Evolutionary conservation across 64 coral and sea anemone genomes (phyloP).

Genomic region (Catalaphyllia jardinei): DNA sequence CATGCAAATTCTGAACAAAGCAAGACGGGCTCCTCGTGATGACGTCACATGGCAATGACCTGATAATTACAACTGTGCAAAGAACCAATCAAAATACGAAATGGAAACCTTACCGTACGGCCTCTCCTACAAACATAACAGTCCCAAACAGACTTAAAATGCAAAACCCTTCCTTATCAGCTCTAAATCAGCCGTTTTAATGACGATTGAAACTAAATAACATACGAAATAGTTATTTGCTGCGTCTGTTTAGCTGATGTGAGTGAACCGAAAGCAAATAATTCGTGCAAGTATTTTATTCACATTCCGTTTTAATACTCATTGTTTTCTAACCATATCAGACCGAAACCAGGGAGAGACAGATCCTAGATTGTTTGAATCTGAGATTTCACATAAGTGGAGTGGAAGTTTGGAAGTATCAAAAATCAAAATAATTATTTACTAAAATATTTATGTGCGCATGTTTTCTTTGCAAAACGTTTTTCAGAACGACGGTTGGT

Average conservation of each 20-base stretch:
- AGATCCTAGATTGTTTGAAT: too few species aligned
- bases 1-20: constrained; percentile 42
- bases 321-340: too few species aligned
- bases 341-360: too few species aligned
- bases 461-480: constrained; percentile 2
- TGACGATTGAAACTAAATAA: neutral
- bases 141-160: neutral
- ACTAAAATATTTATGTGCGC: neutral
- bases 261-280: too few species aligned
- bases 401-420: neutral
- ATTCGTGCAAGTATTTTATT: too few species aligned
- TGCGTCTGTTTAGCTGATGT: neutral
- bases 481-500: neutral
- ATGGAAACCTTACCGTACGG: neutral
- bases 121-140: constrained; percentile 10
- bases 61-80: neutral
- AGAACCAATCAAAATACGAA: constrained; percentile 24
- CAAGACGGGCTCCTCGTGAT: constrained; percentile 18
- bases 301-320: too few species aligned
- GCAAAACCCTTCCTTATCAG: neutral
- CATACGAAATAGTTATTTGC: neutral
- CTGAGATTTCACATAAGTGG: neutral
- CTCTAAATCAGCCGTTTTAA: neutral
- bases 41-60: constrained; percentile 44
- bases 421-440: neutral